Conservation (phyloP, 2,888 invertebrate genomes). For the Melanchra persicariae region DNA sequence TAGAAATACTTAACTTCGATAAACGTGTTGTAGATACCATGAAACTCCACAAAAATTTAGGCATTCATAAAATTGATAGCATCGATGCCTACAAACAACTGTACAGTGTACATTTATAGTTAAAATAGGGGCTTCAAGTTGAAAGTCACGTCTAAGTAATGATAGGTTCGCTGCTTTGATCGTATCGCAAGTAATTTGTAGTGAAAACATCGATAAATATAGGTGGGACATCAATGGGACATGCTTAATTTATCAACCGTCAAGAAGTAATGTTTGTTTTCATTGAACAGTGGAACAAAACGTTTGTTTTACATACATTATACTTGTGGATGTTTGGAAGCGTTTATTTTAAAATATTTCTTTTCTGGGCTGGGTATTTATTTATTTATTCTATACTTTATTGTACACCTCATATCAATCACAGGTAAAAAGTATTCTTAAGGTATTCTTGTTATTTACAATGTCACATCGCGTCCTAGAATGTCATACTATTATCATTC, state of each 20-base stretch:
- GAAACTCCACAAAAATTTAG: neutral
- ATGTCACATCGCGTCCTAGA: neutral
- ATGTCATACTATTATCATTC: constrained; percentile 28
- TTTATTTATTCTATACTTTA: too few relatives aligned
- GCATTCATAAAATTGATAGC: neutral
- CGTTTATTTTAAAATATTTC: neutral
- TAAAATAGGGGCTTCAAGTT: constrained; percentile 10
- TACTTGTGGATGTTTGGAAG: neutral
- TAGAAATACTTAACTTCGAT: too few relatives aligned
- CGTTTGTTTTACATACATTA: constrained; percentile 7
- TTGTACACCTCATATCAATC: too few relatives aligned
- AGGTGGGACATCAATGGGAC: neutral
- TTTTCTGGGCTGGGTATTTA: neutral
- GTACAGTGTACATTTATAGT: neutral
- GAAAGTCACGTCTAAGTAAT: constrained; percentile 35
- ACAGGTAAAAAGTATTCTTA: too few relatives aligned
- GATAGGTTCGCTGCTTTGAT: constrained; percentile 35
- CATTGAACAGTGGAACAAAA: constrained; percentile 4
- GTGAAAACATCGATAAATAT: constrained; percentile 47
- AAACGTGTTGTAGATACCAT: too few relatives aligned
- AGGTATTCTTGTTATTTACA: constrained; percentile 1
- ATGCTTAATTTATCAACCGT: constrained; percentile 26
- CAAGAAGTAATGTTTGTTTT: constrained; percentile 26
- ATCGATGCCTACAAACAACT: constrained; percentile 4
- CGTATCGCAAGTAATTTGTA: constrained; percentile 24